Evolutionary conservation across 1,140 invertebrate species (phyloP).

Genomic region (Prorops nasuta): DNA sequence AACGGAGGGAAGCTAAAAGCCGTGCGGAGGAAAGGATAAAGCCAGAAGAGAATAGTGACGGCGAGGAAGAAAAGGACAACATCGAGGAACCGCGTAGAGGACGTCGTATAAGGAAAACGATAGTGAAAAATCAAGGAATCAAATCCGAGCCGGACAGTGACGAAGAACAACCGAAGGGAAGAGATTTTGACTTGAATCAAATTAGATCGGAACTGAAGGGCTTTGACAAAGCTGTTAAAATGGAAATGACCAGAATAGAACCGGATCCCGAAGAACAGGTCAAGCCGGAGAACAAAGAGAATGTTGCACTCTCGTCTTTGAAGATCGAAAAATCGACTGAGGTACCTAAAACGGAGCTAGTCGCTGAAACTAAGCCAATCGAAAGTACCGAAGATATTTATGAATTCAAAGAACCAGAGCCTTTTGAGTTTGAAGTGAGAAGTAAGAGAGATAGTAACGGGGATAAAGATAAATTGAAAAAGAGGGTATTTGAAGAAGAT

Average conservation of each 20-base stretch:
- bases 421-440: slow-evolving; percentile 77
- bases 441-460: slow-evolving; percentile 50
- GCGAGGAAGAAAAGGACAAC: slow-evolving; percentile 46
- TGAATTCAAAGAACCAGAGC: slow-evolving; percentile 86
- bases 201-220: slow-evolving; percentile 82
- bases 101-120: slow-evolving; percentile 36
- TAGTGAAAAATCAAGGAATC: slow-evolving; percentile 37
- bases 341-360: slow-evolving; percentile 8
- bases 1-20: slow-evolving; percentile 42
- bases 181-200: slow-evolving; percentile 80
- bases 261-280: slow-evolving; percentile 33
- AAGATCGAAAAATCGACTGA: slow-evolving; percentile 33
- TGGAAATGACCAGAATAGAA: slow-evolving; percentile 42
- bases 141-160: slow-evolving; percentile 50
- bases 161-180: slow-evolving; percentile 60
- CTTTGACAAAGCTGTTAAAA: slow-evolving; percentile 64
- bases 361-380: slow-evolving; percentile 32
- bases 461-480: slow-evolving; percentile 51
- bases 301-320: slow-evolving; percentile 11
- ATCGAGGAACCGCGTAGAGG: slow-evolving; percentile 46
- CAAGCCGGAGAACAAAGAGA: slow-evolving; percentile 38
- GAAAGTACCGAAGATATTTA: slow-evolving; percentile 72
- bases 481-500: slow-evolving; percentile 48
- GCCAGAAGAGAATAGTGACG: slow-evolving; percentile 49
- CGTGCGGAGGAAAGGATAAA: slow-evolving; percentile 52